These are phyloP conservation scores for Sphecodes monilicornis DNA, from an alignment of 2,888 invertebrate species.

Conservation along the genomic window DNA sequence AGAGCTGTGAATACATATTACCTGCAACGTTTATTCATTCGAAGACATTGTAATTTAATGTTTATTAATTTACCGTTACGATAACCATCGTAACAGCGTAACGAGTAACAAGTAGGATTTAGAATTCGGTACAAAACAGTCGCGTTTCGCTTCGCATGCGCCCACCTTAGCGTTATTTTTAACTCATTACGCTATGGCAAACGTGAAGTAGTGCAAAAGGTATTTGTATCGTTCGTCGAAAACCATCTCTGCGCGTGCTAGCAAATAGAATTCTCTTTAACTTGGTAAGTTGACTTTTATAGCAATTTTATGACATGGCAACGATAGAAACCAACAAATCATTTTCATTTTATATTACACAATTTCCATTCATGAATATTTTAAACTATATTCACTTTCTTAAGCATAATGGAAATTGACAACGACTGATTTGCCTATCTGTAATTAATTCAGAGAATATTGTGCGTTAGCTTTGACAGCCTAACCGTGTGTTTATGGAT, in stretches of 20 bases:
- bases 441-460: constrained; percentile 15
- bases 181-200: constrained; percentile 58
- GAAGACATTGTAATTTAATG: background rate
- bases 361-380: background rate
- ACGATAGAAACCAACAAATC: background rate
- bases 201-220: constrained; percentile 52
- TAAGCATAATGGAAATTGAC: background rate
- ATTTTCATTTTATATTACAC: background rate
- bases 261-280: constrained; percentile 22
- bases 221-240: constrained; percentile 34
- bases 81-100: background rate
- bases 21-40: background rate
- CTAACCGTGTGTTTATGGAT: constrained; percentile 56
- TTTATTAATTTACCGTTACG: background rate
- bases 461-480: constrained; percentile 5
- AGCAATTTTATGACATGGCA: background rate
- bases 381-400: background rate
- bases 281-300: constrained; percentile 46
- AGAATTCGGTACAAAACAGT: constrained; percentile 25
- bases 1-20: constrained; percentile 20
- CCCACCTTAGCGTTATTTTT: constrained; percentile 64
- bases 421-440: background rate
- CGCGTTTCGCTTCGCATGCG: constrained; percentile 48
- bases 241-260: constrained; percentile 26
- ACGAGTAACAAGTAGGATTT: constrained; percentile 6